Evolutionary conservation across 2,797 vertebrate species (phyloP).

Genomic region (Sardinella longiceps): DNA sequence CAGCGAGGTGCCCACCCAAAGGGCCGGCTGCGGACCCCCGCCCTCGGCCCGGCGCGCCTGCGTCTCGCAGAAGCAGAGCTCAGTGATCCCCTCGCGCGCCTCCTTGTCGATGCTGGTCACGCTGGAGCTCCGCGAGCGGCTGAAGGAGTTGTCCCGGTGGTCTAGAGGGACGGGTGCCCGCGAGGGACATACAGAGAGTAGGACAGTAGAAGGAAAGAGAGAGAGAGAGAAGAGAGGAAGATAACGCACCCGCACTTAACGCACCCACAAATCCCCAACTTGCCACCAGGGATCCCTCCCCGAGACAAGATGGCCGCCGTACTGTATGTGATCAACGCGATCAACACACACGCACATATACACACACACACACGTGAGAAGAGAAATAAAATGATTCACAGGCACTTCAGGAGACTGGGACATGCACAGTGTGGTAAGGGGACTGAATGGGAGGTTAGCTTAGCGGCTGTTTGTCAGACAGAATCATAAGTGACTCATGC

Average conservation of each 20-base stretch:
- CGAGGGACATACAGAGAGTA: slow-evolving; percentile 82
- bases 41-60: slow-evolving; percentile 89
- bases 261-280: no score
- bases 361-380: no score
- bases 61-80: slow-evolving; percentile 92
- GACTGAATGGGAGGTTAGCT: background rate
- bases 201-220: slow-evolving; percentile 69
- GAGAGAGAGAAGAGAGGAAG: slow-evolving; percentile 15
- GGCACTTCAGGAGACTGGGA: background rate
- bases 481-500: slow-evolving; percentile 5
- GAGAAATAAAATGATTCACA: background rate
- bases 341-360: background rate
- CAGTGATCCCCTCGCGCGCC: slow-evolving; percentile 89
- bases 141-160: slow-evolving; percentile 97
- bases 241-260: slow-evolving; percentile 51
- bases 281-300: background rate
- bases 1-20: slow-evolving; percentile 93
- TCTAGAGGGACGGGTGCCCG: slow-evolving; percentile 85
- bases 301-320: slow-evolving; percentile 28
- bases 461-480: slow-evolving; percentile 55
- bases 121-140: slow-evolving; percentile 96
- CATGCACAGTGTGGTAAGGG: background rate
- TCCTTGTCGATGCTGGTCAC: slow-evolving; percentile 99
- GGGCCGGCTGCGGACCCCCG: slow-evolving; percentile 79
- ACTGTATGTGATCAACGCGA: background rate